Evolutionary conservation across 2,113 vertebrate species (phyloP), one percentile per base, ranked within the genome.

Genomic region (Probosciger aterrimus): DNA sequence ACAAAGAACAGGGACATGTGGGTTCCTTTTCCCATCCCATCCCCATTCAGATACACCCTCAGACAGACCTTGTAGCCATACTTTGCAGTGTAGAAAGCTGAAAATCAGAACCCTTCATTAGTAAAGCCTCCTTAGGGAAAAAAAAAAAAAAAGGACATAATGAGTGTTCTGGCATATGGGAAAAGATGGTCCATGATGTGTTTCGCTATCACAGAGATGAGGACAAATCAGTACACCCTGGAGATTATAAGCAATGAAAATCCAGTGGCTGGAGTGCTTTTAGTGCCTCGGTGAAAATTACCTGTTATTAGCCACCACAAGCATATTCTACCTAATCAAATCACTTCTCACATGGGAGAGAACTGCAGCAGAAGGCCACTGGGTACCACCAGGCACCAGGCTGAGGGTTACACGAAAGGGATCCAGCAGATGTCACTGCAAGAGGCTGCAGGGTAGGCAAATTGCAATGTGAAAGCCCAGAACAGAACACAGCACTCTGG

Each of bases 1-100:
- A 99, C 98, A 5, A 99, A 98, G 96, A 99, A 99, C 43, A 99
- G 97, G 4, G 99, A 99, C 94, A 99, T 52, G 65, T 99, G 98
- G 6, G 98, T 98, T 20, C 98, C 98, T 43, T 97, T 98, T 22
- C 98, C 98, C 0, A 96, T 92, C 22, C 99, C 99, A 3, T 99
- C 99, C 8, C 99, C 99, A 0, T 98, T 98, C 95, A 99, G 97
- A 86, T 98, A 99, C 35, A 99, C 95, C 53, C 98, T 97, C 96
- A 99, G 96, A 41, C 98, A 98, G 71, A 98, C 94, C 89, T 98
- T 99, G 94, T 98, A 99, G 63, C 99, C 99, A 0, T 99, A 99
- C 68, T 96, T 98, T 0, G 98, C 97, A 0, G 98, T 99, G 96
- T 99, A 99, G 97, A 99, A 99, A 33, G 98, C 98, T 99, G 97